These are phyloP conservation scores for Odobenus rosmarus DNA, from an alignment of 2,113 vertebrate species.

Conservation along the genomic window DNA sequence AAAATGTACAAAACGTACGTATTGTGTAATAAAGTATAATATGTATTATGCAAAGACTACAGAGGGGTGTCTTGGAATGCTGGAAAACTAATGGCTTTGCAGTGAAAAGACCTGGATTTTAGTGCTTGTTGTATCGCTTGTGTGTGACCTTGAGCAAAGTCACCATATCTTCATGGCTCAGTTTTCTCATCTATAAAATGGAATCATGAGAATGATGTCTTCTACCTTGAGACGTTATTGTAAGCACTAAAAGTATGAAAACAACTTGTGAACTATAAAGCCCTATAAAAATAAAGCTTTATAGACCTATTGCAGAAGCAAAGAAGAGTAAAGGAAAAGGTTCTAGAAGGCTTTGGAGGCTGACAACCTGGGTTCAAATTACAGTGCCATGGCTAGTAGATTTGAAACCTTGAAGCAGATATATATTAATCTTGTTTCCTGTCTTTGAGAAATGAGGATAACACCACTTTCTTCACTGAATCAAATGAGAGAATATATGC, in stretches of 20 bases:
- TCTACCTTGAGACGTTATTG: neutral
- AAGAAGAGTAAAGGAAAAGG: neutral
- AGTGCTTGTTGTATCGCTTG: slow-evolving; percentile 26
- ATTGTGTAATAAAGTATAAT: slow-evolving; percentile 30
- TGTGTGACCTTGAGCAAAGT: slow-evolving; percentile 76
- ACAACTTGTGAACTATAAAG: neutral
- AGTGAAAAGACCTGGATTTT: slow-evolving; percentile 19
- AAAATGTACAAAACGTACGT: slow-evolving; percentile 43
- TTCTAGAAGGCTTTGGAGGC: neutral
- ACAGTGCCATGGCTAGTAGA: neutral
- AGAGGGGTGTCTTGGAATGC: neutral
- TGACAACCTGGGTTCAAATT: slow-evolving; percentile 6
- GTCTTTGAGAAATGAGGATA: slow-evolving; percentile 31
- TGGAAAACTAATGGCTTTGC: slow-evolving; percentile 25
- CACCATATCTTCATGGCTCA: slow-evolving; percentile 42
- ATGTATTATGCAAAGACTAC: slow-evolving; percentile 12
- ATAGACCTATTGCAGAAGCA: neutral
- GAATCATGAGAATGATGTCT: slow-evolving; percentile 19
- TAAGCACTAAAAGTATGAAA: slow-evolving; percentile 37
- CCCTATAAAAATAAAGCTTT: slow-evolving; percentile 9
- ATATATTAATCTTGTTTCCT: neutral
- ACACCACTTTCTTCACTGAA: neutral
- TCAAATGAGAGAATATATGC: slow-evolving; percentile 23
- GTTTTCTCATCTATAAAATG: slow-evolving; percentile 28
- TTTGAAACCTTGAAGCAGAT: slow-evolving; percentile 16